Percentiles rank a stretch among this genome's conserved stretches.
These are phyloP conservation scores for Spisula solida DNA, from an alignment of 2,888 invertebrate species.

Conservation along the genomic window DNA sequence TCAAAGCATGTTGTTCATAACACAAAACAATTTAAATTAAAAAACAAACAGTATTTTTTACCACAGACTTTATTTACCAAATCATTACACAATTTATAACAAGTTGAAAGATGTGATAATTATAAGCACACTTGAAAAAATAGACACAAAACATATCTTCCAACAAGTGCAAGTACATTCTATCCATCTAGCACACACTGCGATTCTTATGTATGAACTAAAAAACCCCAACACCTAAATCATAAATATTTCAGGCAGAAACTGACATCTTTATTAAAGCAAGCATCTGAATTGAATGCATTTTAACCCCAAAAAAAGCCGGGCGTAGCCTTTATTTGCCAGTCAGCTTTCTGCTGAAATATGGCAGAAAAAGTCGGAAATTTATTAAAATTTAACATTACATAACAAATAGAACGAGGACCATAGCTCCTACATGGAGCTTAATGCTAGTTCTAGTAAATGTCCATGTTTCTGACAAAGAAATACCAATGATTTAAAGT, in stretches of 20 bases:
- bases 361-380: background rate
- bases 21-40: background rate
- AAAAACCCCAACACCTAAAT: background rate
- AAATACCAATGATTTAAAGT: background rate
- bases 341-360: no score
- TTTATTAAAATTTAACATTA: background rate
- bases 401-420: background rate
- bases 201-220: background rate
- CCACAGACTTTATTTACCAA: constrained; percentile 69
- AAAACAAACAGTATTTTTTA: constrained; percentile 35
- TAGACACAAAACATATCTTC: constrained; percentile 39
- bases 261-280: background rate
- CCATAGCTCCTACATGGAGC: background rate
- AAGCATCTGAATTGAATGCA: background rate
- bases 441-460: background rate
- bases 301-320: no score
- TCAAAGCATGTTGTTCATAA: no score
- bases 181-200: constrained; percentile 23
- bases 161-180: constrained; percentile 36
- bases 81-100: constrained; percentile 63
- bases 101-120: constrained; percentile 37
- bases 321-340: no score
- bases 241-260: background rate
- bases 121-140: constrained; percentile 58
- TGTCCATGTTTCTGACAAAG: background rate